phyloP scores from a whole-genome alignment of 1,140 invertebrate species.

The Papilio machaon region DNA sequence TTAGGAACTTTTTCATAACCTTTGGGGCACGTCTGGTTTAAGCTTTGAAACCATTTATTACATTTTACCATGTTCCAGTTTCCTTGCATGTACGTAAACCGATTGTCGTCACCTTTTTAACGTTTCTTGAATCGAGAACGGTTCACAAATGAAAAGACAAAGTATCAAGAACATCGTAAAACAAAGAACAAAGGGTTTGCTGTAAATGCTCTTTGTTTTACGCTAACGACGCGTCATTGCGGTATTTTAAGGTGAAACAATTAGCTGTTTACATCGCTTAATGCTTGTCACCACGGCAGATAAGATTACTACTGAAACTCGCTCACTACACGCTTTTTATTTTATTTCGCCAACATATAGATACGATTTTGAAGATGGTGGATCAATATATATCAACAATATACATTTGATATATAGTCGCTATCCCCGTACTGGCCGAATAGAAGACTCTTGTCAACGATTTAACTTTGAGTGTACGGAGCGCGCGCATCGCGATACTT shows the following conservation, averaged over 20 bases:
- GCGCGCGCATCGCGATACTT: no score
- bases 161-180: constrained; percentile 12
- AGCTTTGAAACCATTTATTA: no score
- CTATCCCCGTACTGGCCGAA: no score
- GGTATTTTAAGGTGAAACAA: constrained; percentile 29
- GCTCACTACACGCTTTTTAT: neutral
- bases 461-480: no score
- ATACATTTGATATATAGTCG: no score
- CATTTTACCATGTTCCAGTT: no score
- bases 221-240: constrained; percentile 21
- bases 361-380: neutral
- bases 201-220: constrained; percentile 29
- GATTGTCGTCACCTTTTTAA: neutral
- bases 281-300: constrained; percentile 8
- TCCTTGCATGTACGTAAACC: neutral
- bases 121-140: neutral
- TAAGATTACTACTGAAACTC: constrained; percentile 24
- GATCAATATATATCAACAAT: no score
- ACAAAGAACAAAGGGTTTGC: constrained; percentile 19
- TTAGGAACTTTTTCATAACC: no score
- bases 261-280: constrained; percentile 25
- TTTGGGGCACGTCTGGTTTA: no score
- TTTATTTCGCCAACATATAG: neutral
- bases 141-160: constrained; percentile 6
- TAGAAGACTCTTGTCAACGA: no score